Evolutionary conservation across 2,888 invertebrate species (phyloP).

Genomic region (Lasioglossum marginatum): DNA sequence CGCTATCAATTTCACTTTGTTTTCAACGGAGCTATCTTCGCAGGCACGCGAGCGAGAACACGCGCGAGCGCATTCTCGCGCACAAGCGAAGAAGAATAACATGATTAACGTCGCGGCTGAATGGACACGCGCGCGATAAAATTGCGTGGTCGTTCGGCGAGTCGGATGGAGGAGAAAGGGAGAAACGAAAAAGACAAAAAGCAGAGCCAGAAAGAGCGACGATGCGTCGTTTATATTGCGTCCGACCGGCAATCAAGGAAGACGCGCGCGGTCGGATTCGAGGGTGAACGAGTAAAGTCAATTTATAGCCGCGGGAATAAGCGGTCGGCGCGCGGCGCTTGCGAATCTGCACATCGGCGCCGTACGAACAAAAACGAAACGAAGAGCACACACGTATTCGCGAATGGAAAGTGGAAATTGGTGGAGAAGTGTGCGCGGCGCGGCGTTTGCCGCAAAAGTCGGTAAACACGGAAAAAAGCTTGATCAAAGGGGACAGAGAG

Average conservation of each 20-base stretch:
- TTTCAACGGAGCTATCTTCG: constrained; percentile 2
- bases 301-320: constrained; percentile 65
- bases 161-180: neutral
- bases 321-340: constrained; percentile 26
- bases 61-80: neutral
- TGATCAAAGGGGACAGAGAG: constrained; percentile 6
- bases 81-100: constrained; percentile 21
- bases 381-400: neutral
- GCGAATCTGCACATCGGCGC: constrained; percentile 40
- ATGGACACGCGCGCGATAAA: constrained; percentile 32
- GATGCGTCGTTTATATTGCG: constrained; percentile 49
- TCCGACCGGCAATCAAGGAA: constrained; percentile 59
- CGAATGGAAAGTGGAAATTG: constrained; percentile 4
- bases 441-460: constrained; percentile 1
- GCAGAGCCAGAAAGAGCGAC: constrained; percentile 16
- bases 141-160: constrained; percentile 8
- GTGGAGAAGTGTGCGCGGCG: neutral
- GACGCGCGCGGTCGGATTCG: constrained; percentile 31
- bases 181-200: neutral
- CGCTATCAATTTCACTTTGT: constrained; percentile 60
- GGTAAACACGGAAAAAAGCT: neutral
- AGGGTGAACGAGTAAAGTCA: constrained; percentile 60
- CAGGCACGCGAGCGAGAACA: neutral
- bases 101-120: constrained; percentile 62
- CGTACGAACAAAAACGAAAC: neutral